Evolutionary conservation across 2,888 invertebrate genomes (phyloP).

Genomic region (Balanococcus diminutus): DNA sequence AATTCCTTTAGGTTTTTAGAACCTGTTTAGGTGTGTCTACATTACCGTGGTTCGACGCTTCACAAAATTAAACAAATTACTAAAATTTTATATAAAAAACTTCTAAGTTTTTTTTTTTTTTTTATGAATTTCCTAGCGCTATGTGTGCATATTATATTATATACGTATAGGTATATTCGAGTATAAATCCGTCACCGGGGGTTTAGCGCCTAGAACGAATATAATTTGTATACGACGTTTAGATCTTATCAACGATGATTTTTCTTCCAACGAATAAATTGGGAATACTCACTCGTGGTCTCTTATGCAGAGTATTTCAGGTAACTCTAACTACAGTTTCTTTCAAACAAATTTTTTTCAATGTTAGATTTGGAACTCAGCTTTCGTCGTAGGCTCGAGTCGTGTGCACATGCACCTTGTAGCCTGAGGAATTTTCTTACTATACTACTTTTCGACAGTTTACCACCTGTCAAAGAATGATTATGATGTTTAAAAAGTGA

Average conservation of each 20-base stretch:
- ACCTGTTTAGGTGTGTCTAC: slow-evolving; percentile 43
- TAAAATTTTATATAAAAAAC: slow-evolving; percentile 12
- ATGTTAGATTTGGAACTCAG: background rate
- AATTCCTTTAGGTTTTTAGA: background rate
- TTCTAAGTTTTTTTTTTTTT: background rate
- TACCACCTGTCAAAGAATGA: background rate
- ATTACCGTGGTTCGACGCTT: background rate
- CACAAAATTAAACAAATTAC: slow-evolving; percentile 15
- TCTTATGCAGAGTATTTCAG: background rate
- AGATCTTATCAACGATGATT: background rate
- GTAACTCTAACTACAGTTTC: no score
- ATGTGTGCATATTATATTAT: no score
- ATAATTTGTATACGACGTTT: slow-evolving; percentile 24
- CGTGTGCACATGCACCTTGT: background rate
- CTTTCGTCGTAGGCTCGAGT: background rate
- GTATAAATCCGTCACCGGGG: slow-evolving; percentile 4
- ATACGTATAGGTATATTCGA: background rate
- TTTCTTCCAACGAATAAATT: slow-evolving; percentile 8
- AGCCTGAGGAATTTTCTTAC: background rate
- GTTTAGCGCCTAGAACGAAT: slow-evolving; percentile 12
- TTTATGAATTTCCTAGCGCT: slow-evolving; percentile 24
- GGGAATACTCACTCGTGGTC: background rate
- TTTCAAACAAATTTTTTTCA: background rate
- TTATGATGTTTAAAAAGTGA: background rate
- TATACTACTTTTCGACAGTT: background rate